phyloP scores from a whole-genome alignment of 2,888 invertebrate species.

The Nesidiocoris tenuis region DNA sequence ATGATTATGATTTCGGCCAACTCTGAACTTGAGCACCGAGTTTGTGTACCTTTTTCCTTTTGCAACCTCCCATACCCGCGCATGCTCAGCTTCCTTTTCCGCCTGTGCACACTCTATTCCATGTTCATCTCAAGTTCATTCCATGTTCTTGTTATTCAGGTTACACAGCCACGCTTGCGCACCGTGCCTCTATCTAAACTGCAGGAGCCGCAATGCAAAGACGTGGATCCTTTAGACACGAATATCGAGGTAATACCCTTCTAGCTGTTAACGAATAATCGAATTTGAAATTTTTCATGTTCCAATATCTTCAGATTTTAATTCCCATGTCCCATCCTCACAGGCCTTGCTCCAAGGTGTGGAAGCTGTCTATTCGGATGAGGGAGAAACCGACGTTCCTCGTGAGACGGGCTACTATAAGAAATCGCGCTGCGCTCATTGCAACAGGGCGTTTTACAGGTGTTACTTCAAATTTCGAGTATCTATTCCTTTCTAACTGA shows the following conservation, averaged over 20 bases:
- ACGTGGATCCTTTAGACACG: not conserved
- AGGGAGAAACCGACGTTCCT: constrained; percentile 42
- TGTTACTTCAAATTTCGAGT: not conserved
- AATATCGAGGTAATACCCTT: not conserved
- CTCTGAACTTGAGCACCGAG: not conserved
- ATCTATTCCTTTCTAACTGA: not conserved
- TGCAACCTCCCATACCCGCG: too few relatives aligned
- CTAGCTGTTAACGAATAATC: not conserved
- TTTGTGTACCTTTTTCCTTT: not conserved
- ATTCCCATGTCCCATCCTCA: not conserved
- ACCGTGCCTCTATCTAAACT: not conserved
- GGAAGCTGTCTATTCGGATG: constrained; percentile 52
- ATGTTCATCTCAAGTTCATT: too few relatives aligned
- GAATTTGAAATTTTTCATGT: not conserved
- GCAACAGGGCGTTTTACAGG: constrained; percentile 47
- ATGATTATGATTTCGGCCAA: not conserved
- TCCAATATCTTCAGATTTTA: not conserved
- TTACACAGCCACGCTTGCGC: not conserved
- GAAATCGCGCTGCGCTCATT: constrained; percentile 46
- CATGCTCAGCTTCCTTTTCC: not conserved
- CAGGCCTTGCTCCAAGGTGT: constrained; percentile 49
- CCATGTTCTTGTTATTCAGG: too few relatives aligned
- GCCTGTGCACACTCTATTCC: too few relatives aligned
- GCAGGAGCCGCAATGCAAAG: not conserved
- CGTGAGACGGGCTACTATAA: not conserved